Evolutionary conservation across 2,113 vertebrate genomes (phyloP).

Genomic region (Mus pahari): DNA sequence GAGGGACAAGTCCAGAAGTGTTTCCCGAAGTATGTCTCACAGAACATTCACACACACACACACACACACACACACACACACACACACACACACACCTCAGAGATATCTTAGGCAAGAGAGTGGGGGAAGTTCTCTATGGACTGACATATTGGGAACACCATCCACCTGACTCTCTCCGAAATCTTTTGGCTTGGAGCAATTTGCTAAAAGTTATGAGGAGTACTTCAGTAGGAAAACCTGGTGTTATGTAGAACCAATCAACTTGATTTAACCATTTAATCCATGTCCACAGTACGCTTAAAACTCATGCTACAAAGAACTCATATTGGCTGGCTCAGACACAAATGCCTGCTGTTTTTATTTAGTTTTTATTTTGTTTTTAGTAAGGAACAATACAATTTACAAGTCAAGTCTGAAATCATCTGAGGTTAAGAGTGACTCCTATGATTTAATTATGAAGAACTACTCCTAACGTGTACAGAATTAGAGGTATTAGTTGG

Average conservation of each 20-base stretch:
- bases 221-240: not conserved
- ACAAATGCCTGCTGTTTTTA: not conserved
- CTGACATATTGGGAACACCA: not conserved
- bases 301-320: not conserved
- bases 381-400: not conserved
- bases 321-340: not conserved
- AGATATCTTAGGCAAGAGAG: not conserved
- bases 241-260: not conserved
- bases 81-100: too few species aligned
- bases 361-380: too few species aligned
- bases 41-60: not conserved
- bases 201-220: not conserved
- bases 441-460: not conserved
- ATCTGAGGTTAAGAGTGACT: not conserved
- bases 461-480: not conserved
- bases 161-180: not conserved
- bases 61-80: too few species aligned
- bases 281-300: not conserved
- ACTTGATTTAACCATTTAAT: not conserved
- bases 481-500: not conserved
- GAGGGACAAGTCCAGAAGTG: not conserved
- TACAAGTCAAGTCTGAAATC: not conserved
- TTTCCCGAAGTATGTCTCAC: not conserved
- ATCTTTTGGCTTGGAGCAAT: not conserved
- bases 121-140: not conserved